These are phyloP conservation scores for Engystomops pustulosus DNA, from an alignment of 2,113 vertebrate genomes.

Conservation along the genomic window DNA sequence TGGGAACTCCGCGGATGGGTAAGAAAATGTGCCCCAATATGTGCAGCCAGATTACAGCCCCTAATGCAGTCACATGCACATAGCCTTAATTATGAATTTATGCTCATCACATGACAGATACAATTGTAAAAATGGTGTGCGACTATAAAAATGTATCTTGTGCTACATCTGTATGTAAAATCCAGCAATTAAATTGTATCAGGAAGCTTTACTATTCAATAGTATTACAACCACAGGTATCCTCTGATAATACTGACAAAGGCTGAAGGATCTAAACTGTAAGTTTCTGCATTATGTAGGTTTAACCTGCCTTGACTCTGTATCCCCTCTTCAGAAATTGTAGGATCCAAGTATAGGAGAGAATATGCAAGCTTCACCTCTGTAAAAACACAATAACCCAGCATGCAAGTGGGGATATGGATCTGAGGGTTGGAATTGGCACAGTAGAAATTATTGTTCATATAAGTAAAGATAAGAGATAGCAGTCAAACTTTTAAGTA, in stretches of 20 bases:
- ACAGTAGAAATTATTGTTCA: neutral
- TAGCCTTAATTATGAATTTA: too few relatives aligned
- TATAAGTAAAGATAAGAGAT: too few relatives aligned
- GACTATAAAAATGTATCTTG: too few relatives aligned
- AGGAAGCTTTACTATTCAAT: neutral
- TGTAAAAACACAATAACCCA: neutral
- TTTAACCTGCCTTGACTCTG: constrained; percentile 63
- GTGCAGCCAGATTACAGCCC: too few relatives aligned
- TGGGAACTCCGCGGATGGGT: too few relatives aligned
- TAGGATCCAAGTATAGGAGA: constrained; percentile 36
- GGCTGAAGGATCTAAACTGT: constrained; percentile 63
- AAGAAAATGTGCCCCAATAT: too few relatives aligned
- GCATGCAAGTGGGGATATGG: constrained; percentile 8
- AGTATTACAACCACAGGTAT: neutral
- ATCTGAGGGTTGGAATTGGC: neutral
- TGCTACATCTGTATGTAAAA: neutral
- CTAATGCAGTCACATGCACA: too few relatives aligned
- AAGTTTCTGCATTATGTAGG: constrained; percentile 61
- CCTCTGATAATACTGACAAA: constrained; percentile 47
- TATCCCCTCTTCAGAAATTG: constrained; percentile 52
- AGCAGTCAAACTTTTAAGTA: too few relatives aligned
- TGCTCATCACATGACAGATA: too few relatives aligned
- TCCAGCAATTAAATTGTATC: too few relatives aligned
- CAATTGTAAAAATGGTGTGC: too few relatives aligned
- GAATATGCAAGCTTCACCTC: constrained; percentile 18